A percentile compares a stretch with the other conserved stretches of the same genome.
Evolutionary conservation across 2,797 vertebrate species (phyloP).

Genomic region (Rhadinocentrus ornatus): DNA sequence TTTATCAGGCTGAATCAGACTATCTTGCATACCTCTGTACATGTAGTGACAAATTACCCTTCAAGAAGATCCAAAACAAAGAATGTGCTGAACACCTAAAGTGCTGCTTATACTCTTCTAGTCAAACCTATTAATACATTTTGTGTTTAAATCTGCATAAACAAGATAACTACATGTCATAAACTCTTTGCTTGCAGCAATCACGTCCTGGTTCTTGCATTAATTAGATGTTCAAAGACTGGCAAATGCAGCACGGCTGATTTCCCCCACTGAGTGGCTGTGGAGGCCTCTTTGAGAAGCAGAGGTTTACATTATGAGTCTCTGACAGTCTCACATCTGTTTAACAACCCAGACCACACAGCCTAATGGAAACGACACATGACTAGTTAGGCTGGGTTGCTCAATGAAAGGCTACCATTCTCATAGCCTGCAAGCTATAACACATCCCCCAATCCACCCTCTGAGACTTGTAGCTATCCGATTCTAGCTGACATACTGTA

Average conservation of each 20-base stretch:
- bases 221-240: conserved; percentile 64
- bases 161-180: conserved; percentile 46
- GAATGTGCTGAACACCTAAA: conserved; percentile 48
- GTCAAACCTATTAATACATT: conserved; percentile 26
- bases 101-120: conserved; percentile 6
- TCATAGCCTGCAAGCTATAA: conserved; percentile 45
- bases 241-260: background rate
- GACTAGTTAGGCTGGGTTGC: conserved; percentile 47
- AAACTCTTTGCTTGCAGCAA: conserved; percentile 48
- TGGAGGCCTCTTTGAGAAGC: conserved; percentile 42
- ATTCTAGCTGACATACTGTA: conserved; percentile 42
- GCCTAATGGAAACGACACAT: conserved; percentile 65
- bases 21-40: conserved; percentile 63
- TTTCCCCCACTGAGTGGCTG: conserved; percentile 52
- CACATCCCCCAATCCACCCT: conserved; percentile 7
- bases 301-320: conserved; percentile 57
- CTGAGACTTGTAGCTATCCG: conserved; percentile 26
- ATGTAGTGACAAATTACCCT: conserved; percentile 72
- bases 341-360: conserved; percentile 65
- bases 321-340: conserved; percentile 64
- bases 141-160: conserved; percentile 53
- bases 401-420: conserved; percentile 65
- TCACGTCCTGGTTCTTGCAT: conserved; percentile 49
- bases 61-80: conserved; percentile 51
- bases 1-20: conserved; percentile 39